phyloP scores from a whole-genome alignment of 2,113 vertebrate genomes.

The Antigone vipio region DNA sequence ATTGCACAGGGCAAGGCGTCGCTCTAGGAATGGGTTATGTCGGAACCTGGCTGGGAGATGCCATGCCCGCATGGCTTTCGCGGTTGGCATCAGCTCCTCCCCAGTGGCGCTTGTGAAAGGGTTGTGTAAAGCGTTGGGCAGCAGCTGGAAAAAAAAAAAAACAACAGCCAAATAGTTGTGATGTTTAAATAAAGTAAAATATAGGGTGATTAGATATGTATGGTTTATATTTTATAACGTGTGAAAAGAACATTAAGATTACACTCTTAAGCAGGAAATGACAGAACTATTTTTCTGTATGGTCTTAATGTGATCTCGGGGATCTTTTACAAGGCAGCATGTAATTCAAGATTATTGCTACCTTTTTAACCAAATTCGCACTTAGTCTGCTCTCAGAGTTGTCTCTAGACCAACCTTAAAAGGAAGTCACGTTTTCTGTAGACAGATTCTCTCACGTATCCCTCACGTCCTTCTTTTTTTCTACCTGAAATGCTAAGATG shows the following conservation, averaged over 20 bases:
- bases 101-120: neutral
- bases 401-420: neutral
- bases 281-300: neutral
- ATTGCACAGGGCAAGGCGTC: neutral
- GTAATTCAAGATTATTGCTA: neutral
- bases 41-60: neutral
- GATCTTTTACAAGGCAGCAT: neutral
- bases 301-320: neutral
- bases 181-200: neutral
- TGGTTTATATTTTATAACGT: accelerated
- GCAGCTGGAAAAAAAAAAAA: neutral
- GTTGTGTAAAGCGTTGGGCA: accelerated
- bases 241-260: neutral
- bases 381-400: neutral
- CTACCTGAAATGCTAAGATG: neutral
- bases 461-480: neutral
- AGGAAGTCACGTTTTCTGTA: neutral
- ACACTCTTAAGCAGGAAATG: neutral
- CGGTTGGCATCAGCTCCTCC: neutral
- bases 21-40: neutral
- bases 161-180: neutral
- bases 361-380: neutral
- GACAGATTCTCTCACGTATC: neutral
- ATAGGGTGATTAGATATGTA: neutral
- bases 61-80: neutral